Conservation (phyloP, 2,113 vertebrate species). For the rat (Rattus norvegicus) region DNA sequence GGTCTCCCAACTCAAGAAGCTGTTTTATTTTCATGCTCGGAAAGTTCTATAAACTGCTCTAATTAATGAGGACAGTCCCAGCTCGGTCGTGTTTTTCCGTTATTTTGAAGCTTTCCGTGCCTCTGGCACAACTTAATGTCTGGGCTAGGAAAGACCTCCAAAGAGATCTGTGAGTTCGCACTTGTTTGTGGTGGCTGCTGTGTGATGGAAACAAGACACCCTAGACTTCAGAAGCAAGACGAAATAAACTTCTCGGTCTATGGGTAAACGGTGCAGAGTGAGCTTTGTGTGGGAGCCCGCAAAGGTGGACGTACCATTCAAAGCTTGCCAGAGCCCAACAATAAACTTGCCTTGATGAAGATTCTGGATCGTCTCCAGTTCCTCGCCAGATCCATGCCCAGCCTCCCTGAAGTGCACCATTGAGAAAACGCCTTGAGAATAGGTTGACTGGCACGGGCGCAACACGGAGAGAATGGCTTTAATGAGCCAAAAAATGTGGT, state of each 20-base stretch:
- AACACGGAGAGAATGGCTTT: conserved; percentile 82
- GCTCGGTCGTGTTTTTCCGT: background rate
- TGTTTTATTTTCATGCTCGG: background rate
- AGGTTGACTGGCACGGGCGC: conserved; percentile 83
- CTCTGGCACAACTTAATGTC: background rate
- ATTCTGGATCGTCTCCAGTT: conserved; percentile 75
- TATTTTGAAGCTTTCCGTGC: background rate
- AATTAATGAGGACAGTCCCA: background rate
- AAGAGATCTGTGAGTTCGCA: conserved; percentile 72
- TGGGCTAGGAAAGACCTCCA: conserved; percentile 41
- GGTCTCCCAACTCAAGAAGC: background rate
- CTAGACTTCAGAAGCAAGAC: conserved; percentile 73
- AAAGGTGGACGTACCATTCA: conserved; percentile 79
- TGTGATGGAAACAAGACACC: conserved; percentile 70
- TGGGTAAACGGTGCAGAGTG: conserved; percentile 74
- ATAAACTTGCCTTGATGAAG: conserved; percentile 74
- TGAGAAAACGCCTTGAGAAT: conserved; percentile 87
- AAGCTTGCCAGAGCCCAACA: conserved; percentile 75
- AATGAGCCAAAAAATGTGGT: conserved; percentile 86
- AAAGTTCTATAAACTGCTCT: background rate
- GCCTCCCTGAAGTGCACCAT: conserved; percentile 83
- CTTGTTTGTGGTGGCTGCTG: conserved; percentile 76
- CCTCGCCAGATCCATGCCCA: conserved; percentile 73
- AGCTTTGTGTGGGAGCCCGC: conserved; percentile 75
- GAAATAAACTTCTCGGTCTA: conserved; percentile 75